These are phyloP conservation scores for Pterophyllum scalare DNA, from an alignment of 2,113 vertebrate species.

Conservation along the genomic window DNA sequence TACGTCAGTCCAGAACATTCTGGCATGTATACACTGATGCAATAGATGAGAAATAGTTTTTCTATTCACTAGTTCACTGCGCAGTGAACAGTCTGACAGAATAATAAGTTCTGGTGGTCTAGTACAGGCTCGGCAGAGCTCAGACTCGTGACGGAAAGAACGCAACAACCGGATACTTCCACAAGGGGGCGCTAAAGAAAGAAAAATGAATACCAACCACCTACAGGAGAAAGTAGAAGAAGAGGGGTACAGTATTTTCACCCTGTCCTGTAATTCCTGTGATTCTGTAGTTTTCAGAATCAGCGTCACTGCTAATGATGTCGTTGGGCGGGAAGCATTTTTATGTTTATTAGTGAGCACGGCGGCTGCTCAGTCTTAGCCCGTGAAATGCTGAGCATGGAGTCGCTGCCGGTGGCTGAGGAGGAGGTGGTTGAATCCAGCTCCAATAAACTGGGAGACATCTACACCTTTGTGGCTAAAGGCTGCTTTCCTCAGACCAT, in stretches of 20 bases:
- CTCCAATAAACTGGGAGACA: conserved; percentile 84
- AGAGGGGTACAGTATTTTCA: not conserved
- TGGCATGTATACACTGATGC: too few relatives aligned
- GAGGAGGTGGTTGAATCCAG: conserved; percentile 88
- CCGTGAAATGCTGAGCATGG: conserved; percentile 79
- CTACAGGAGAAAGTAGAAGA: conserved; percentile 4
- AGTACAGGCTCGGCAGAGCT: too few relatives aligned
- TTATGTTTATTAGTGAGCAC: not conserved
- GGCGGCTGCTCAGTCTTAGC: not conserved
- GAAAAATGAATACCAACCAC: not conserved
- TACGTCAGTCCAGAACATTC: too few relatives aligned
- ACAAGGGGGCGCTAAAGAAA: not conserved
- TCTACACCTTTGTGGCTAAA: conserved; percentile 87
- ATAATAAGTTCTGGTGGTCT: too few relatives aligned
- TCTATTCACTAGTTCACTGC: too few relatives aligned
- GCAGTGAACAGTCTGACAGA: too few relatives aligned
- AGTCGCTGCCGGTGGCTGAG: conserved; percentile 86
- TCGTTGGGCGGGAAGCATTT: not conserved
- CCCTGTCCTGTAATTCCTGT: not conserved
- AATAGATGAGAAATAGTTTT: too few relatives aligned
- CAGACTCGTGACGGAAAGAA: too few relatives aligned
- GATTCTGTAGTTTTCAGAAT: not conserved
- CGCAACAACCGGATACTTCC: not conserved
- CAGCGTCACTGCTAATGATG: not conserved
- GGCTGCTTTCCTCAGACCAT: conserved; percentile 87